Conservation (phyloP, 1,140 invertebrate species). For the Pteromalus puparum region DNA sequence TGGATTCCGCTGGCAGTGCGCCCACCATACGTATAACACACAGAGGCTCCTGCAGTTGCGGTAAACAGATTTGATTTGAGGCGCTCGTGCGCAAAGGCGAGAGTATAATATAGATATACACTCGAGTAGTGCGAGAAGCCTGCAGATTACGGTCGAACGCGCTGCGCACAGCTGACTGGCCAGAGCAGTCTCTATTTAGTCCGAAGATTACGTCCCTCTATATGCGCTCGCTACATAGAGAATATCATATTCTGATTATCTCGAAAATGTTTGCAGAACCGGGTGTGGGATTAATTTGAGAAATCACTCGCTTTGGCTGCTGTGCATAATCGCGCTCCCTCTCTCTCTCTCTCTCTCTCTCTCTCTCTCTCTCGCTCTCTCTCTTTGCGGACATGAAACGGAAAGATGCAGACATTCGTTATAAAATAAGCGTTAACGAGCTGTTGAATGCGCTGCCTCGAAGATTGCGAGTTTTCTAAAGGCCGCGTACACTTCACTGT, state of each 20-base stretch:
- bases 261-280: background rate
- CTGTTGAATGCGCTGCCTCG: too few species aligned
- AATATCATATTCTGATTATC: background rate
- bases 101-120: background rate
- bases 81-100: background rate
- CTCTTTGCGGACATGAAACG: too few species aligned
- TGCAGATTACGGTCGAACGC: background rate
- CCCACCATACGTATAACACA: background rate
- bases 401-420: too few species aligned
- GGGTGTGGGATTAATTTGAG: background rate
- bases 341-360: too few species aligned
- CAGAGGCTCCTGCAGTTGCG: background rate
- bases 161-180: background rate
- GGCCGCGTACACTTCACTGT: too few species aligned
- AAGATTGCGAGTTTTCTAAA: too few species aligned
- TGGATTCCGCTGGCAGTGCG: background rate
- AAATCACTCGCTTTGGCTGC: background rate
- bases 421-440: too few species aligned
- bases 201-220: background rate
- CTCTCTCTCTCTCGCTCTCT: too few species aligned
- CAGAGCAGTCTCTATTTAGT: too few species aligned
- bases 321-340: too few species aligned
- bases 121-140: background rate
- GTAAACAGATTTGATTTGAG: constrained; percentile 20
- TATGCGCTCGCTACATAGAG: background rate